These are phyloP conservation scores for Heliconius melpomene DNA, from an alignment of 1,140 invertebrate genomes.

Conservation along the genomic window DNA sequence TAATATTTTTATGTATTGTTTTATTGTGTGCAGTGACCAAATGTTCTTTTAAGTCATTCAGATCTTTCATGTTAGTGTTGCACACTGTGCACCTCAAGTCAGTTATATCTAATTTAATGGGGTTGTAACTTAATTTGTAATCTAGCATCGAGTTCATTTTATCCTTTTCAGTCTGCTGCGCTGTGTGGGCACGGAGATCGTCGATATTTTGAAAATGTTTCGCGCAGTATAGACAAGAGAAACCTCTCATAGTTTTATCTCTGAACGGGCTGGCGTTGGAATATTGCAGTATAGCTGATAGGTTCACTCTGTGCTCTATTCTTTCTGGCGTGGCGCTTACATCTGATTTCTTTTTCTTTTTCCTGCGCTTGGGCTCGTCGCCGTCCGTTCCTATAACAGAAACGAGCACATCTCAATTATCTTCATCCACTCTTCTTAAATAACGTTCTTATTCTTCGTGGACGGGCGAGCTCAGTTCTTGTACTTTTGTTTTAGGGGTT, in stretches of 20 bases:
- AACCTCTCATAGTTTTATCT: conserved; percentile 70
- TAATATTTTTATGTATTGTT: conserved; percentile 67
- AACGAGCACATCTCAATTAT: conserved; percentile 75
- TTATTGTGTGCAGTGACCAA: conserved; percentile 59
- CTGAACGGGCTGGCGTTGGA: conserved; percentile 75
- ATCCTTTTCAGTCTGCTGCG: conserved; percentile 62
- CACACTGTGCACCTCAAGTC: conserved; percentile 64
- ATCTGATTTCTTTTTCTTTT: conserved; percentile 67
- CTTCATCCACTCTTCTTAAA: conserved; percentile 60
- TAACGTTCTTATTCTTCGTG: conserved; percentile 39
- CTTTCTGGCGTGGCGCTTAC: conserved; percentile 73
- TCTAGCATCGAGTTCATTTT: conserved; percentile 74
- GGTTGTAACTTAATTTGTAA: conserved; percentile 75
- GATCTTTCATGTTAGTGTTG: conserved; percentile 56
- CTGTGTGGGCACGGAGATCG: conserved; percentile 62
- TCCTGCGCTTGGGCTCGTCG: conserved; percentile 64
- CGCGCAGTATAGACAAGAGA: conserved; percentile 75
- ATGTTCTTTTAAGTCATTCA: conserved; percentile 66
- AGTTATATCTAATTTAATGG: conserved; percentile 74
- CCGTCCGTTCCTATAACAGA: conserved; percentile 76
- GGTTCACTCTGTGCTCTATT: conserved; percentile 74
- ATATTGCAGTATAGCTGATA: conserved; percentile 70
- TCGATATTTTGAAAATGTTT: conserved; percentile 65
- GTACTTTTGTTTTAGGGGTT: conserved; percentile 15
- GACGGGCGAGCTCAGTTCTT: conserved; percentile 35